Conservation (phyloP, 2,113 vertebrate species). For the Brienomyrus longianalis region DNA sequence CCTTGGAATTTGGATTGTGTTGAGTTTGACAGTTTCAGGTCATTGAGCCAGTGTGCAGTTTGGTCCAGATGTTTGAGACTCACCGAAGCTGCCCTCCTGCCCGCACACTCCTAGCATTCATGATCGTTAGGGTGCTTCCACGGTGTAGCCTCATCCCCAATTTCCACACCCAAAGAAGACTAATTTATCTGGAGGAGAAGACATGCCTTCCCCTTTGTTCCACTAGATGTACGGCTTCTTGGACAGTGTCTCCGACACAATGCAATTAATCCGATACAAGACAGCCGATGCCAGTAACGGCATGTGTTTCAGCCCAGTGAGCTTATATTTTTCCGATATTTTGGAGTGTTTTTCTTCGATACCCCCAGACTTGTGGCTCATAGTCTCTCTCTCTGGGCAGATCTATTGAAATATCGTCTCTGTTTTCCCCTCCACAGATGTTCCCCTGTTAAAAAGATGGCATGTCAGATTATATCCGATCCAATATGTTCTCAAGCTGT, state of each 20-base stretch:
- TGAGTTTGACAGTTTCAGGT: neutral
- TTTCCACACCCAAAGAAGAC: neutral
- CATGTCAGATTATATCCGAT: neutral
- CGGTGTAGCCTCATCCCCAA: neutral
- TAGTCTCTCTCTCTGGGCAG: neutral
- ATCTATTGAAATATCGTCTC: neutral
- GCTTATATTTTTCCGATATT: neutral
- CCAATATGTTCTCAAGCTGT: neutral
- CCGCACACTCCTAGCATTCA: neutral
- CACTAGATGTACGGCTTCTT: too few relatives aligned
- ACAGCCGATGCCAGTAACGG: neutral
- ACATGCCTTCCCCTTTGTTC: neutral
- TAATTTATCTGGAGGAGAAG: neutral
- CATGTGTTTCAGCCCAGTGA: neutral
- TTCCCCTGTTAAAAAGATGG: neutral
- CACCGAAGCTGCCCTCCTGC: too few relatives aligned
- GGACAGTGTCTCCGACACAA: neutral
- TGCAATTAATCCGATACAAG: conserved; percentile 5
- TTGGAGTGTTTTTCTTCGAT: neutral
- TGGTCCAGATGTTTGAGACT: neutral
- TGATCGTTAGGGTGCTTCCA: neutral
- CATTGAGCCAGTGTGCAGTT: neutral
- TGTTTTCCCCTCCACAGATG: conserved; percentile 13
- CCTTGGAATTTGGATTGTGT: neutral
- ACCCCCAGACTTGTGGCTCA: neutral